Evolutionary conservation across 2,888 invertebrate species (phyloP), one percentile per base, ranked within the genome.

Genomic region (Deilephila elpenor): DNA sequence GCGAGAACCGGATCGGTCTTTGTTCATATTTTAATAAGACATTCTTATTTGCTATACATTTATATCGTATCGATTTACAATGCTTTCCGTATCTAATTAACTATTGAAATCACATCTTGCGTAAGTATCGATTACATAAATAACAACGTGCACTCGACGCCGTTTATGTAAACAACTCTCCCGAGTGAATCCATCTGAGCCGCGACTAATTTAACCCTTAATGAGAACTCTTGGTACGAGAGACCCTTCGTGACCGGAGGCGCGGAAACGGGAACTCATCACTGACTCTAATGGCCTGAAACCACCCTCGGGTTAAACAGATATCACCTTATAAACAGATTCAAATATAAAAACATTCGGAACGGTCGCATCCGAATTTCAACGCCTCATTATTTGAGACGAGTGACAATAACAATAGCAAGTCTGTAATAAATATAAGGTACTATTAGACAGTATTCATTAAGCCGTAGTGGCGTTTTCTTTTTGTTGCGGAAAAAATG

Each of bases 191-290:
- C 84, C 84, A 85, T 84, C 84, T 83, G 84, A 86, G 86, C 82
- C 81, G 77, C 78, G 83, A 86, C 88, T 90, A 91, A 91, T 90
- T 88, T 89, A 87, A 86, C 87, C 85, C 86, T 88, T 92, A 93
- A 93, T 92, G 91, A 92, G 90, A 86, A 86, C 83, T 84, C 82
- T 82, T 77, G 73, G 82, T 84, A 84, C 79, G 79, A 84, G 78
- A 83, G 84, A 82, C 88, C 90, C 90, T 88, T 79, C 85, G 76
- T 89, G 88, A 81, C 91, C 91, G 85, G 88, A 89, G 91, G 91
- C 91, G 87, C 85, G 90, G 91, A 91, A 89, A 85, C 86, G 85
- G 86, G 88, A 86, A 83, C 89, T 90, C 92, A 91, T 93, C 92
- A 89, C 86, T 75, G 86, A 75, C 84, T 89, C 90, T 93, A 93